Percentiles rank a stretch among this genome's conserved stretches.
phyloP scores from a whole-genome alignment of 64 coral and sea anemone species.

The Dendronephthya gigantea region DNA sequence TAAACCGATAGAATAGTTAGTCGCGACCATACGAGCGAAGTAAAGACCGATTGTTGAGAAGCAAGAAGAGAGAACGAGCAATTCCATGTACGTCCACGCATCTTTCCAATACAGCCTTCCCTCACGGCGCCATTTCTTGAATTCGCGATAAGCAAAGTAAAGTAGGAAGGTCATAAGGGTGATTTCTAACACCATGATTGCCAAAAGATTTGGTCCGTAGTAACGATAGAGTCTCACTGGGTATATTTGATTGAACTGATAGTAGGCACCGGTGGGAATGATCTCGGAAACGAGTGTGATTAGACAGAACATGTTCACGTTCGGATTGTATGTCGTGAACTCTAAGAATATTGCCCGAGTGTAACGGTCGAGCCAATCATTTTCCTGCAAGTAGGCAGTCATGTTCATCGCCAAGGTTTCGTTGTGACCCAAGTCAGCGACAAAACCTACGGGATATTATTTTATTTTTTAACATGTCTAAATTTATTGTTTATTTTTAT shows the following conservation, averaged over 20 bases:
- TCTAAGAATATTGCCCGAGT: constrained; percentile 59
- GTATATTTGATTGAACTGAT: constrained; percentile 40
- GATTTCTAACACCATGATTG: constrained; percentile 63
- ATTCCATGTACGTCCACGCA: constrained; percentile 60
- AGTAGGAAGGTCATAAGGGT: constrained; percentile 45
- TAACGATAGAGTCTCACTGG: constrained; percentile 63
- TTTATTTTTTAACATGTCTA: background rate
- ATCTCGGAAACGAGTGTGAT: constrained; percentile 52
- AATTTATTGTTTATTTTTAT: too few relatives aligned
- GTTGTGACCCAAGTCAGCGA: constrained; percentile 37
- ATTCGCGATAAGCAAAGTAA: constrained; percentile 46
- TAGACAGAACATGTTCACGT: constrained; percentile 59
- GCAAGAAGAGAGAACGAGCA: constrained; percentile 40
- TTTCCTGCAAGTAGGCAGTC: constrained; percentile 32
- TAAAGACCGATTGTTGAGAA: constrained; percentile 61
- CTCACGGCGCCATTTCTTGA: constrained; percentile 40
- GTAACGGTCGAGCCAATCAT: constrained; percentile 51
- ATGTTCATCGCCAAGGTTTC: constrained; percentile 16
- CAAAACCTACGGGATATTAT: constrained; percentile 40
- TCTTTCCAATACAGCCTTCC: constrained; percentile 57
- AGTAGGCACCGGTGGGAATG: constrained; percentile 55
- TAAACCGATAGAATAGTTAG: constrained; percentile 28
- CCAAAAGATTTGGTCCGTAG: constrained; percentile 17
- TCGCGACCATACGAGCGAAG: constrained; percentile 46
- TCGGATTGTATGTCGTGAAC: constrained; percentile 65